Conservation (phyloP, 2,113 vertebrate genomes). For the Nothoprocta pentlandii region DNA sequence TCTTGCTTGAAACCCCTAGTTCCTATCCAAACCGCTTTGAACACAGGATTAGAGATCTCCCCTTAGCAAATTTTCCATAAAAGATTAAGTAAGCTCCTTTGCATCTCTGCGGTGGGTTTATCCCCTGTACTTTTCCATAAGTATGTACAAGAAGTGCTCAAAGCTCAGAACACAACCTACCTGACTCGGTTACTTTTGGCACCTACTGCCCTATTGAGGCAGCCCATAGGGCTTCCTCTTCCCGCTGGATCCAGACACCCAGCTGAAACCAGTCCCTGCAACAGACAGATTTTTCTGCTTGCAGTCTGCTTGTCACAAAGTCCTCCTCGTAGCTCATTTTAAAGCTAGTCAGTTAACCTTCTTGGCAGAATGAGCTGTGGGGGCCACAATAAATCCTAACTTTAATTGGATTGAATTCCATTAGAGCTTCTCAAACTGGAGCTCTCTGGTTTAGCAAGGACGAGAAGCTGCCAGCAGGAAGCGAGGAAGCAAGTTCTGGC, state of each 20-base stretch:
- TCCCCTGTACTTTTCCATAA: not conserved
- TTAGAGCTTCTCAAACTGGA: not conserved
- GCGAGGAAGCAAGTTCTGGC: not conserved
- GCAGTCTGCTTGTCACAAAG: not conserved
- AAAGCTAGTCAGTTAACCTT: not conserved
- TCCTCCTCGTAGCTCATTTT: not conserved
- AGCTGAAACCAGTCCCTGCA: not conserved
- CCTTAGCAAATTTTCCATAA: not conserved
- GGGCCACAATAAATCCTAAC: not conserved
- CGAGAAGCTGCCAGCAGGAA: not conserved
- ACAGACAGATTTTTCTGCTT: not conserved
- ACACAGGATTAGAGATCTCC: not conserved
- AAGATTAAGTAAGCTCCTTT: not conserved
- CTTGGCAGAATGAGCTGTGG: not conserved
- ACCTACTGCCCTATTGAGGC: not conserved
- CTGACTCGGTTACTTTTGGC: not conserved
- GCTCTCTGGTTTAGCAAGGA: not conserved
- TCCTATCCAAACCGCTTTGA: accelerated
- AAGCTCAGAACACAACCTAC: not conserved
- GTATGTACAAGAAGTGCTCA: not conserved
- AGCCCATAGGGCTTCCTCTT: accelerated
- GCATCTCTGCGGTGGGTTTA: not conserved
- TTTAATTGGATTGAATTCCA: not conserved
- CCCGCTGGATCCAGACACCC: not conserved
- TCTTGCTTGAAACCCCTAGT: not conserved